A percentile compares a stretch with the other conserved stretches of the same genome.
Evolutionary conservation across 1,140 invertebrate species (phyloP).

Genomic region (Trichomalopsis sarcophagae): DNA sequence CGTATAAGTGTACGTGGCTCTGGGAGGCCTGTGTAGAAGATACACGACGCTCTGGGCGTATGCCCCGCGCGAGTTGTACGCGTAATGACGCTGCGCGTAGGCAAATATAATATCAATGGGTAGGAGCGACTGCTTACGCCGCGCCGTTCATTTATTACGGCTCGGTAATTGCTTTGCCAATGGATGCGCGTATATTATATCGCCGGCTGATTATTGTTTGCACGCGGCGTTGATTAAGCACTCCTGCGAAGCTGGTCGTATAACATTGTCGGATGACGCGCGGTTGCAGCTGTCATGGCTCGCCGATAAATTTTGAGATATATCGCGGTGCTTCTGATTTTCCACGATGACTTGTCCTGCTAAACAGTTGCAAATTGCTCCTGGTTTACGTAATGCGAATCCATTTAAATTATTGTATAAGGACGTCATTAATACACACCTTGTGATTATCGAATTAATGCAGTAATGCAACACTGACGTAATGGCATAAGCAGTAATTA

Average conservation of each 20-base stretch:
- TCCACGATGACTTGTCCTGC: neutral
- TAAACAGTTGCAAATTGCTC: neutral
- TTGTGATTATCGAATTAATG: no score
- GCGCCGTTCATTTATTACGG: neutral
- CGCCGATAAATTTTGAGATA: neutral
- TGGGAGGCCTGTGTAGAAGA: neutral
- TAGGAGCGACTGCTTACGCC: neutral
- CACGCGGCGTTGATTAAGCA: neutral
- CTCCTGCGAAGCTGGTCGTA: neutral
- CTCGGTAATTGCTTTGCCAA: neutral
- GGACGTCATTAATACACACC: no score
- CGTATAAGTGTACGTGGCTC: neutral
- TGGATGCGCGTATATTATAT: slow-evolving; percentile 4
- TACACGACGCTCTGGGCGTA: neutral
- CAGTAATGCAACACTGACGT: no score
- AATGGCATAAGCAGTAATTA: no score
- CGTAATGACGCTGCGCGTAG: neutral
- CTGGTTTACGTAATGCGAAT: neutral
- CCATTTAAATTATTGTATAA: neutral
- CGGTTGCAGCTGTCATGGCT: neutral
- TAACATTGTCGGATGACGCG: neutral
- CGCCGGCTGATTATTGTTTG: neutral
- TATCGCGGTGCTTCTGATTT: neutral
- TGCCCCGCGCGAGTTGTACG: no score
- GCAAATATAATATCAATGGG: neutral